phyloP scores from a whole-genome alignment of 2,888 invertebrate species.

The Idaea aversata region DNA sequence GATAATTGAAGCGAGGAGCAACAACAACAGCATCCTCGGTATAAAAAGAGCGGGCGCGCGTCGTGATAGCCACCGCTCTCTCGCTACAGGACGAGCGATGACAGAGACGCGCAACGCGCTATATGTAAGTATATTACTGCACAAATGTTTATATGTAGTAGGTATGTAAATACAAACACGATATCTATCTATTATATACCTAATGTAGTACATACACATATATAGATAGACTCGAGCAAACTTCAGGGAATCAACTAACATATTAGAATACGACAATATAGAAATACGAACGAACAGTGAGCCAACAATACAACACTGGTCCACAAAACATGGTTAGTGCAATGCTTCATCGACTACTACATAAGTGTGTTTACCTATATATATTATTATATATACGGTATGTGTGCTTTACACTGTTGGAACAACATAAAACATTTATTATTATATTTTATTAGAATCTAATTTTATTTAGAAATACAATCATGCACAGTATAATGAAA shows the following conservation, averaged over 20 bases:
- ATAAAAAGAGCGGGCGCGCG: conserved; percentile 24
- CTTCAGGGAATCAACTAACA: conserved; percentile 43
- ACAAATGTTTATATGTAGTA: not conserved
- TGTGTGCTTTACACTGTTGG: conserved; percentile 42
- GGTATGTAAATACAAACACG: conserved; percentile 40
- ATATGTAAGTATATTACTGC: not conserved
- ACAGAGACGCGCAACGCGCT: conserved; percentile 5
- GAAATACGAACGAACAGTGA: conserved; percentile 50
- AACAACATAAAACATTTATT: conserved; percentile 33
- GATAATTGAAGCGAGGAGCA: conserved; percentile 51
- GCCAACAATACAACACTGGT: conserved; percentile 46
- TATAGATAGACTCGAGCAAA: conserved; percentile 49
- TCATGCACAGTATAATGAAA: conserved; percentile 55
- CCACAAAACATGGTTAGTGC: conserved; percentile 26
- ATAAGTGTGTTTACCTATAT: too few species aligned
- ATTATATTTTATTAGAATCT: conserved; percentile 30
- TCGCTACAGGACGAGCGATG: not conserved
- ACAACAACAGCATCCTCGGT: conserved; percentile 59
- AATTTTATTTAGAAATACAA: conserved; percentile 40
- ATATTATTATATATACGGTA: conserved; percentile 27
- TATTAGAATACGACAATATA: conserved; percentile 35
- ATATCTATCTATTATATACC: conserved; percentile 13
- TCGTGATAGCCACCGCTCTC: not conserved
- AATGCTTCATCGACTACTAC: conserved; percentile 40
- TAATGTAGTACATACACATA: not conserved